These are phyloP conservation scores for Incurvaria masculella DNA, from an alignment of 2,888 invertebrate genomes.

Conservation along the genomic window DNA sequence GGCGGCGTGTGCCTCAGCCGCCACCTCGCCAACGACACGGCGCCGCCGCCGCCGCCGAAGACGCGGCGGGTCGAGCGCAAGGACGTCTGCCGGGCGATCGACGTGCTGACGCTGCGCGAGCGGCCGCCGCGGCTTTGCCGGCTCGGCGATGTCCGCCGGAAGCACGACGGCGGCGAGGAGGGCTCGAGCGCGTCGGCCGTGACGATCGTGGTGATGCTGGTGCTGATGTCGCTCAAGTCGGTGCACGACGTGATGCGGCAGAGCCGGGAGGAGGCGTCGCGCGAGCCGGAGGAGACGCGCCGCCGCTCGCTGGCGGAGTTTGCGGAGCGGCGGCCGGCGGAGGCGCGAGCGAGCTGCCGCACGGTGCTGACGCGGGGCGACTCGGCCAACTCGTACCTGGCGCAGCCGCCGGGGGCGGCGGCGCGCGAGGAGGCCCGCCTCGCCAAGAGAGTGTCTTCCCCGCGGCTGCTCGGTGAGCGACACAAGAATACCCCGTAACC, in stretches of 20 bases:
- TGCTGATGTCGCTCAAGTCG: background rate
- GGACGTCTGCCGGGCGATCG: background rate
- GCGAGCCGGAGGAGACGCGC: background rate
- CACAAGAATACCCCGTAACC: too few species aligned
- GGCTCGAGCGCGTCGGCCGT: background rate
- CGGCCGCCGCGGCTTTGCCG: background rate
- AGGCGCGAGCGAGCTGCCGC: background rate
- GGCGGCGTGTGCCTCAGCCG: background rate
- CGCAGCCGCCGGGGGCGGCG: background rate
- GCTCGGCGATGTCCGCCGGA: background rate
- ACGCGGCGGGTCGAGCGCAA: too few species aligned
- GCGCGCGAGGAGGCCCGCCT: background rate
- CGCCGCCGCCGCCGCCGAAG: background rate
- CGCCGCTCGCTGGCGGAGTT: background rate
- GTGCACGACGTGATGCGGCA: background rate
- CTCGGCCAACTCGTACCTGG: background rate
- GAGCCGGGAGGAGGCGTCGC: background rate
- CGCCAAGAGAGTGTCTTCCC: too few species aligned
- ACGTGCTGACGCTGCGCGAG: background rate
- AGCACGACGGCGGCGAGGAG: background rate
- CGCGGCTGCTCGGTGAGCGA: background rate
- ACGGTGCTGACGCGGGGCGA: background rate
- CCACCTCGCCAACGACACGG: background rate
- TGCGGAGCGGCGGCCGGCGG: background rate
- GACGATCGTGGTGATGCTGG: background rate